Base-by-base conservation (phyloP, 2,113 vertebrate species). In the Xyrauchen texanus region DNA sequence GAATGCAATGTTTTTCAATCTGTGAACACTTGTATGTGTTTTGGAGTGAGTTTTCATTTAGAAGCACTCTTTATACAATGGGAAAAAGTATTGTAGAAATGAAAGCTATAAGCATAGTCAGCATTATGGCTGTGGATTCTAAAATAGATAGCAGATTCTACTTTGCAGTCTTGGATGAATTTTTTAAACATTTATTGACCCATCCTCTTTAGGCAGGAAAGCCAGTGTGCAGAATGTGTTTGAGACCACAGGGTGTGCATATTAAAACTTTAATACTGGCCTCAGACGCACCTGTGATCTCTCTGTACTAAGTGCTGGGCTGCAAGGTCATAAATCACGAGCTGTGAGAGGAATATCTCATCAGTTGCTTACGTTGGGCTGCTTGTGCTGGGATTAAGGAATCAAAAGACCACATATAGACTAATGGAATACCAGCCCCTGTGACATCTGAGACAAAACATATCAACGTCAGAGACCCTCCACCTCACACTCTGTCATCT, bases 251-350 rank as follows among this genome's bases (percentile, higher is more conserved):
- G 87, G 84, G 76, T 88, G 86, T 88, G 90, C 90, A 92, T 92
- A 92, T 91, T 93, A 92, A 94, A 92, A 90, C 82, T 87, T 90
- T 88, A 87, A 71, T 82, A 68, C 85, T 84, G 83, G 83, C 83
- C 86, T 86, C 62, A 80, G 84, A 82, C 82, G 88, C 90, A 91
- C 89, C 88, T 58, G 87, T 81, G 85, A 89, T 89, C 87, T 84
- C 83, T 84, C 82, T 82, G 78, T 87, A 80, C 65, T 85, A 88
- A 89, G 46, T 76, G 85, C 87, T 60, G 21, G 68, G 75, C 80
- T 85, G 83, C 84, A 79, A 81, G 82, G 83, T 86, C 90, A 91
- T 93, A 92, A 94, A 93, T 94, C 92, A 93, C 73, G 6, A 80
- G 83, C 72, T 91, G 90, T 89, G 89, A 91, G 87, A 13, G 65